Evolutionary conservation across 1,140 invertebrate species (phyloP), one percentile per base, ranked within the genome.

Genomic region (Periplaneta americana): DNA sequence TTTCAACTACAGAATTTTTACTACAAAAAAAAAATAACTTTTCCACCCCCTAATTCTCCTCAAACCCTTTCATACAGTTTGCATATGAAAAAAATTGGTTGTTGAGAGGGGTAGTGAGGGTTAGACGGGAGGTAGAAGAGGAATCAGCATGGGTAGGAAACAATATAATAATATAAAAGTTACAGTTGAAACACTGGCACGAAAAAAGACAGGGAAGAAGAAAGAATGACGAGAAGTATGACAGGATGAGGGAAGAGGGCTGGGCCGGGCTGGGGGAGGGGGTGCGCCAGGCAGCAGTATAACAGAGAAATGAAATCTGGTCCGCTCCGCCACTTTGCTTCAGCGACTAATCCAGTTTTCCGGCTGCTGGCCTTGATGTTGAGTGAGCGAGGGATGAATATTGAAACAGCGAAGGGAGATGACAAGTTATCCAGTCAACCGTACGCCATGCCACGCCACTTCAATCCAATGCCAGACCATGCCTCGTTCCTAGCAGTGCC

Each of bases 311-410:
- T 81, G 80, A 81, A 81, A 81, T 81, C 80, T 75, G 80, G 66
- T 36, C n/a, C 78, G 82, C 80, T 82, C 80, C 66, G 57, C 28
- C 82, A 83, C 82, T 83, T 83, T 78, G 80, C 82, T 80, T 78
- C 80, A 74, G 35, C 34, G 80, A 37, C 34, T 83, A 83, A 83
- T 83, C 82, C 82, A 75, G 80, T 83, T 83, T 82, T 83, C 80
- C 80, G 79, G 74, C 35, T 18, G 34, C 32, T 34, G 17, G 75
- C 75, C 75, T n/a, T 34, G 75, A 22, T 34, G 18, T 34, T 5
- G 18, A 18, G 34, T 13, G 76, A 36, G 76, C 33, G 76, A 36
- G n/a, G 76, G 34, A 78, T 78, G 34, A 28, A 78, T 36, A 37
- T 78, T 35, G 33, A 78, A 34, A 78, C n/a, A 78, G n/a, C 34